Percentiles rank a stretch among this genome's conserved stretches.
Evolutionary conservation across 1,140 invertebrate species (phyloP).

Genomic region (Pristionchus pacificus): DNA sequence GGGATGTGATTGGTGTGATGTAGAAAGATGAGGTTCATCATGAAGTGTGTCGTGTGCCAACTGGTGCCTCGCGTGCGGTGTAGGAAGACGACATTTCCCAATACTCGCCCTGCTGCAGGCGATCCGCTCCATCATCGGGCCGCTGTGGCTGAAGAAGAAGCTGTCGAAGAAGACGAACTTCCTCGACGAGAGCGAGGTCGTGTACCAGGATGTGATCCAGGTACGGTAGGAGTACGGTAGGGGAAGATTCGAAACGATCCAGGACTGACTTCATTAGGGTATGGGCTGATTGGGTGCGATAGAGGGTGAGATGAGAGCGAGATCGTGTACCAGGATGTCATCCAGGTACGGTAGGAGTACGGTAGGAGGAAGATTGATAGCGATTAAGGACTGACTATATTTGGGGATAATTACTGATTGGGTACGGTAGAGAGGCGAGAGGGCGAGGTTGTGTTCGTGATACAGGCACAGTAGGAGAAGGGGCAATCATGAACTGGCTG

Average conservation of each 20-base stretch:
- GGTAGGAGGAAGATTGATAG: neutral
- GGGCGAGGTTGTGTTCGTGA: slow-evolving; percentile 18
- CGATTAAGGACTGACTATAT: slow-evolving; percentile 1
- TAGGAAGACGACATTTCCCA: too few relatives aligned
- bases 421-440: slow-evolving; percentile 5
- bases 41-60: too few relatives aligned
- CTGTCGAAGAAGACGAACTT: neutral
- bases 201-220: slow-evolving; percentile 38
- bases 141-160: neutral
- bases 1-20: too few relatives aligned
- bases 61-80: too few relatives aligned
- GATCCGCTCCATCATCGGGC: neutral
- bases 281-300: neutral
- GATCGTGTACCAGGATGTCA: slow-evolving; percentile 30
- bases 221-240: neutral
- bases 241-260: neutral
- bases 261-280: slow-evolving; percentile 4
- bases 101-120: too few relatives aligned
- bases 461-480: too few relatives aligned
- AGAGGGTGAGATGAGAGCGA: slow-evolving; percentile 18
- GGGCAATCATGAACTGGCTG: too few relatives aligned
- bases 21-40: too few relatives aligned
- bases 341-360: slow-evolving; percentile 18
- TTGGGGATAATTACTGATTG: neutral
- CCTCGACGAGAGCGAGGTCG: slow-evolving; percentile 25